phyloP scores from a whole-genome alignment of 37 sponge, comb jelly and placozoan species.

The Halichondria panicea region DNA sequence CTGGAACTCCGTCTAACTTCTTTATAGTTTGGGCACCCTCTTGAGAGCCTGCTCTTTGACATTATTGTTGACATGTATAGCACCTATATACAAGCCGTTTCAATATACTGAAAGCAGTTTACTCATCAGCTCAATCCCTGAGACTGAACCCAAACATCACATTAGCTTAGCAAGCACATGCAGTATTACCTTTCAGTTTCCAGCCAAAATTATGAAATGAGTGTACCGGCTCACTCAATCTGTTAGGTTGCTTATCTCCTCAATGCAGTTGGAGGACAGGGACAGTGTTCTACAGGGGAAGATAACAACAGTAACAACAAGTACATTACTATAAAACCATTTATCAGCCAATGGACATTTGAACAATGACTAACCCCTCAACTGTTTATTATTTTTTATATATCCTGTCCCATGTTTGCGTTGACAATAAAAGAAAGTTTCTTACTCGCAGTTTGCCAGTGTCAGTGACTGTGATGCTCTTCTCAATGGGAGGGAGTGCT shows the following conservation, averaged over 20 bases:
- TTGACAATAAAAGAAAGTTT: background rate
- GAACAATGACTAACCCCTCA: too few relatives aligned
- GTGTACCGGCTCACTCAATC: slow-evolving; percentile 89
- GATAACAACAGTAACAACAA: too few relatives aligned
- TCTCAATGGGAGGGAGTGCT: slow-evolving; percentile 95
- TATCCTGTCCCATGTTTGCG: too few relatives aligned
- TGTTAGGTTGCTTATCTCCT: slow-evolving; percentile 97
- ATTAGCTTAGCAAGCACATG: slow-evolving; percentile 89
- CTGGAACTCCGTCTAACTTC: slow-evolving; percentile 88
- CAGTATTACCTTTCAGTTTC: slow-evolving; percentile 93
- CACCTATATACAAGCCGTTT: slow-evolving; percentile 43
- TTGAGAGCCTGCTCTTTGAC: slow-evolving; percentile 91
- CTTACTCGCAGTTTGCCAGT: slow-evolving; percentile 89
- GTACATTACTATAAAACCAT: too few relatives aligned
- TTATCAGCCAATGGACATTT: too few relatives aligned
- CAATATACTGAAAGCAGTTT: background rate
- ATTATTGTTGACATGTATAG: slow-evolving; percentile 97
- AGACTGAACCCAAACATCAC: slow-evolving; percentile 33
- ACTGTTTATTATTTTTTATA: too few relatives aligned
- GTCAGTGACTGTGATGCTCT: slow-evolving; percentile 88
- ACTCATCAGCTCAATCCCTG: too few relatives aligned
- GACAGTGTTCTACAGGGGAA: slow-evolving; percentile 57
- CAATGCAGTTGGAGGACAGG: slow-evolving; percentile 93
- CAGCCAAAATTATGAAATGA: too few relatives aligned
- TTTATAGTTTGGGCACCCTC: slow-evolving; percentile 87